Conservation (phyloP, 2,797 vertebrate genomes). For the Cichlasoma orientale region DNA sequence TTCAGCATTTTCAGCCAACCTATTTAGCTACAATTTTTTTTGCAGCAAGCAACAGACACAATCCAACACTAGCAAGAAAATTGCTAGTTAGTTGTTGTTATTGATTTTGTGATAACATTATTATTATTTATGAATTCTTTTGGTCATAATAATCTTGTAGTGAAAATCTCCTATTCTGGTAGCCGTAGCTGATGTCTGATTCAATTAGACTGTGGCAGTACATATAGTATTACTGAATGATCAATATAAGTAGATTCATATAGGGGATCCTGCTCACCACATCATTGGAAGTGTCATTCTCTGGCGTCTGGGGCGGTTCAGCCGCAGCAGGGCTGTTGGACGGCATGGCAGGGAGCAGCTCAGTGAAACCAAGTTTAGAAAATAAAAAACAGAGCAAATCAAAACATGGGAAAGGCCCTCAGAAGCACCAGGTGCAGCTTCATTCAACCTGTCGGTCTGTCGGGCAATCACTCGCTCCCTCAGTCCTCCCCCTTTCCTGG, state of each 20-base stretch:
- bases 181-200: not conserved
- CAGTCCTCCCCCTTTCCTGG: conserved; percentile 58
- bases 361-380: conserved; percentile 44
- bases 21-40: not conserved
- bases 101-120: not conserved
- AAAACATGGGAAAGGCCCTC: conserved; percentile 67
- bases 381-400: conserved; percentile 47
- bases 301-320: conserved; percentile 66
- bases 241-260: not conserved
- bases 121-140: not conserved
- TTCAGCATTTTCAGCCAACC: not conserved
- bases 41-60: too few species aligned
- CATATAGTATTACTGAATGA: not conserved
- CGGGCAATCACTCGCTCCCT: conserved; percentile 22
- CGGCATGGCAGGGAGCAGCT: conserved; percentile 69
- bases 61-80: too few species aligned
- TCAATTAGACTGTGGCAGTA: not conserved
- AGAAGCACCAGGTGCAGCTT: conserved; percentile 66
- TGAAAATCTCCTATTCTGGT: not conserved
- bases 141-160: not conserved
- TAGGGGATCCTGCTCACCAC: conserved; percentile 56
- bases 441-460: conserved; percentile 60
- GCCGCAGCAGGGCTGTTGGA: conserved; percentile 74
- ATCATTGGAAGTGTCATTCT: conserved; percentile 64
- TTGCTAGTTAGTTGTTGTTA: not conserved